Conservation (phyloP, 2,113 vertebrate genomes). For the Carollia perspicillata region DNA sequence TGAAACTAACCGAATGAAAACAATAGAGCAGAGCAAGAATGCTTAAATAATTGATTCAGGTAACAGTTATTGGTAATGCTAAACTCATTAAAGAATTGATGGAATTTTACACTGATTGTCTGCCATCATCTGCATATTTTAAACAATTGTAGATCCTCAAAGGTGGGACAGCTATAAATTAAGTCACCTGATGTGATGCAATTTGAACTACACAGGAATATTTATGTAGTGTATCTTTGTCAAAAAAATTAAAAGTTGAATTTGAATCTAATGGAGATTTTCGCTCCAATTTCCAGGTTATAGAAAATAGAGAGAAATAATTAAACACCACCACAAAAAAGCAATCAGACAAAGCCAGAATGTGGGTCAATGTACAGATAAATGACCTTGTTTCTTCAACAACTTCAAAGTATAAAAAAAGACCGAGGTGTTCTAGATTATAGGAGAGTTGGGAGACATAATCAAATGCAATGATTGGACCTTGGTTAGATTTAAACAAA, state of each 20-base stretch:
- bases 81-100: background rate
- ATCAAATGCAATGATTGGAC: background rate
- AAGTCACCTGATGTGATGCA: background rate
- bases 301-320: background rate
- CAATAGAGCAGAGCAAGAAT: background rate
- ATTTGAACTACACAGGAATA: background rate
- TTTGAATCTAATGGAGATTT: slow-evolving; percentile 15
- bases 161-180: background rate
- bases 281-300: background rate
- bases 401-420: background rate
- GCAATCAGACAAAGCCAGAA: background rate
- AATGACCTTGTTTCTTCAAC: background rate
- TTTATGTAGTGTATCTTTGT: slow-evolving; percentile 27
- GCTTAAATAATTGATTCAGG: background rate
- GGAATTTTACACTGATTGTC: background rate
- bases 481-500: slow-evolving; percentile 18
- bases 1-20: slow-evolving; percentile 1
- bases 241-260: background rate
- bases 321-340: background rate
- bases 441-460: background rate
- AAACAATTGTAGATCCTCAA: background rate
- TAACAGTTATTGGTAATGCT: background rate
- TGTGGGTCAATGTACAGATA: background rate
- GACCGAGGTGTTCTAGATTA: background rate
- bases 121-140: background rate